A percentile compares a stretch with the other conserved stretches of the same genome.
These are phyloP conservation scores for Stichopus chloronotus DNA, from an alignment of 35 echinoderm and acorn worm species.

Conservation along the genomic window DNA sequence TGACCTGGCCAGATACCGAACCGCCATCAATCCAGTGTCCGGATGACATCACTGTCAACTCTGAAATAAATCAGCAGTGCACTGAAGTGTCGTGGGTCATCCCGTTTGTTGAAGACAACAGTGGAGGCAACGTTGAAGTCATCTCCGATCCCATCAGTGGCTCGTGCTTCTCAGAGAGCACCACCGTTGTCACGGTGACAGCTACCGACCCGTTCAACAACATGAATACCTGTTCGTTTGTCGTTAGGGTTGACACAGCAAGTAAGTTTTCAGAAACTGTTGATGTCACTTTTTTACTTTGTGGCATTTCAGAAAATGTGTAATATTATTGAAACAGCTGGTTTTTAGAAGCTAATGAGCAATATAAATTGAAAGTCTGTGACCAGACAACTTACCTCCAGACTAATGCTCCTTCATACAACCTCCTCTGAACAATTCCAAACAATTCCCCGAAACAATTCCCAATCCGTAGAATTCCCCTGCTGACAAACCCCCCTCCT, in stretches of 20 bases:
- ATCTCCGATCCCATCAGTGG: conserved; percentile 5
- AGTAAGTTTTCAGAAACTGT: not conserved
- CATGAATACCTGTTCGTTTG: conserved; percentile 24
- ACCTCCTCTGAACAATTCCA: too few species aligned
- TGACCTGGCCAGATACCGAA: not conserved
- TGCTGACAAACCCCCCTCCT: too few species aligned
- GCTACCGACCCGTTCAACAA: conserved; percentile 53
- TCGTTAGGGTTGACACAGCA: not conserved
- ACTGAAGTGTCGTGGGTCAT: conserved; percentile 31
- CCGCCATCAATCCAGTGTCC: conserved; percentile 36
- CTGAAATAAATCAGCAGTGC: not conserved
- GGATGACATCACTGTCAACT: not conserved
- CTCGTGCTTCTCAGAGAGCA: not conserved
- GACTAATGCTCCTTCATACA: too few species aligned
- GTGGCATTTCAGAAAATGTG: too few species aligned
- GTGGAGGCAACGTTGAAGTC: conserved; percentile 5
- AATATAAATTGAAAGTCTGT: too few species aligned
- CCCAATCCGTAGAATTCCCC: too few species aligned
- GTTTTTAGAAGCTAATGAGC: too few species aligned
- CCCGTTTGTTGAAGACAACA: conserved; percentile 34
- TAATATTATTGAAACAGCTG: too few species aligned
- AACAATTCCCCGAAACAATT: too few species aligned
- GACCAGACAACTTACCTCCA: too few species aligned
- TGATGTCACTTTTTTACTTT: too few species aligned
- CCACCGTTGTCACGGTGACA: conserved; percentile 21